A percentile compares a stretch with the other conserved stretches of the same genome.
phyloP scores from a whole-genome alignment of 2,888 invertebrate genomes.

The Drosophila yooni region DNA sequence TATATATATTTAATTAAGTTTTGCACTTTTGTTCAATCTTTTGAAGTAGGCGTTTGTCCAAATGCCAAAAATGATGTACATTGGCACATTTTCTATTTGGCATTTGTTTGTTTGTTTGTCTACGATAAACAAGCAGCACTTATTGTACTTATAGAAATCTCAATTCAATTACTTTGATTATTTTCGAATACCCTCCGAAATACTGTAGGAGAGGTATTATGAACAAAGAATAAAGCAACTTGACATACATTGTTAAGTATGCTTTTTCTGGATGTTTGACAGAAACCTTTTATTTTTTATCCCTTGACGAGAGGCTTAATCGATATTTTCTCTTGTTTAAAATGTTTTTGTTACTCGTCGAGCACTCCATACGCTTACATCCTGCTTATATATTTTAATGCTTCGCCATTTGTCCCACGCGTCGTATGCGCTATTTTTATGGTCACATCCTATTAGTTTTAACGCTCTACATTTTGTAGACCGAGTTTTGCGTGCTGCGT shows the following conservation, averaged over 20 bases:
- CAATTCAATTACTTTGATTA: constrained; percentile 38
- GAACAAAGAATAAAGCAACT: background rate
- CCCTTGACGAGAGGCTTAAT: background rate
- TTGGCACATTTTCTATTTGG: constrained; percentile 29
- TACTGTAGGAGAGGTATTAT: background rate
- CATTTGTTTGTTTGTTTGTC: constrained; percentile 26
- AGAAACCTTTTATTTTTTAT: fast-evolving
- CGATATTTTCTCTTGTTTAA: no score
- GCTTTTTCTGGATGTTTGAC: no score
- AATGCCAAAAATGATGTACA: constrained; percentile 28
- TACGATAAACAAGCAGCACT: constrained; percentile 50
- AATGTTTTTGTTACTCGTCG: background rate
- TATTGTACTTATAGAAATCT: constrained; percentile 37
- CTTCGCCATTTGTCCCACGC: constrained; percentile 25
- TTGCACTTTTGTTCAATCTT: constrained; percentile 47
- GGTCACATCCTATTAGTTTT: constrained; percentile 65
- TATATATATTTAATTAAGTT: constrained; percentile 68
- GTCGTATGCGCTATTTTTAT: constrained; percentile 60
- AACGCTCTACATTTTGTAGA: constrained; percentile 10
- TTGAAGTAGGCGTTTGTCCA: constrained; percentile 36
- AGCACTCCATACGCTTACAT: background rate
- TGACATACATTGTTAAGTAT: no score
- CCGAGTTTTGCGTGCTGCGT: constrained; percentile 45
- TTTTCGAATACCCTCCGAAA: background rate
- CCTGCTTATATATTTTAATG: constrained; percentile 13